Evolutionary conservation across 2,888 invertebrate species (phyloP), one percentile per base, ranked within the genome.

Genomic region (Dendrolimus houi): DNA sequence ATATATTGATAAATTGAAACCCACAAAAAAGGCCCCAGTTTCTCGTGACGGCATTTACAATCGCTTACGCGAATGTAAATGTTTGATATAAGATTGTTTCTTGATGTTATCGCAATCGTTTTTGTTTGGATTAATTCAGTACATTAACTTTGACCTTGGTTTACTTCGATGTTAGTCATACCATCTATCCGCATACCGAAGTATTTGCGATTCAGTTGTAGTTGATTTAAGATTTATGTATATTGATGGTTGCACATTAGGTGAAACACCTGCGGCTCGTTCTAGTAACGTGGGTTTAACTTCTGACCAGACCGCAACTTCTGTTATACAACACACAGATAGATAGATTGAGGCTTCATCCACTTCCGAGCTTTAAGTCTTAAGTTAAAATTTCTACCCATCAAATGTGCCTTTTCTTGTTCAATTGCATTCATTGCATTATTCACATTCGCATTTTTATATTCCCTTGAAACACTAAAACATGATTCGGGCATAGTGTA

Each of bases 371-470:
- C 3, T 17, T 29, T 29, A 29, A 29, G 72, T 56, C 75, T 74
- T 29, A 83, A 60, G 62, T 70, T 79, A 41, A 78, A 74, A 63
- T 78, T 81, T 58, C 77, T 80, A 1, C 83, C 79, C 71, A 87
- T 71, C 2, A 88, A 62, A 68, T 83, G 77, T 1, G 85, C 78
- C 75, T 89, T 83, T 72, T 90, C 88, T 53, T 77, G 72, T 58
- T 88, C 89, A 58, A 89, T 82, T 29, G 81, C 77, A 65, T 74
- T 80, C 68, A 83, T 76, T 1, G 84, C 81, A 42, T 74, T 67
- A 57, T 66, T 75, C n/a, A 79, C 67, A 64, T 82, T 76, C 2
- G 69, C 61, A 64, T 70, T 69, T 13, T 67, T 75, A 57, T 78
- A 80, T 59, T 87, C 86, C 64, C 81, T 85, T 1, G 81, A 74